These are phyloP conservation scores for Cariama cristata DNA, from an alignment of 2,113 vertebrate genomes.

Conservation along the genomic window DNA sequence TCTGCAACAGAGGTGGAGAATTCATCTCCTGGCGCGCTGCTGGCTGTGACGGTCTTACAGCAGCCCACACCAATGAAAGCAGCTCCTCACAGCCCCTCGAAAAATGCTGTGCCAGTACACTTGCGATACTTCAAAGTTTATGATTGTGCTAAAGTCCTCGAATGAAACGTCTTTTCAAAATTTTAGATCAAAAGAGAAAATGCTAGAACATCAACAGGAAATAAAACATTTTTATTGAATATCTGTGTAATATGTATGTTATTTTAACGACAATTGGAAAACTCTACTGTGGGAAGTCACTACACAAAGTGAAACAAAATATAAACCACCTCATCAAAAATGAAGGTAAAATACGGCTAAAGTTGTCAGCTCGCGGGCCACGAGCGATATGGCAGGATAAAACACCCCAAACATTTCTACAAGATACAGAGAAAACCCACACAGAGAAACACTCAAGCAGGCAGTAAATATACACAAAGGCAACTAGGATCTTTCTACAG, in stretches of 20 bases:
- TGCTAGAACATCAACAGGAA: constrained; percentile 94
- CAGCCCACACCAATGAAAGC: background rate
- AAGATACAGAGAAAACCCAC: constrained; percentile 97
- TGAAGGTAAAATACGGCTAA: constrained; percentile 97
- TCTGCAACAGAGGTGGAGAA: background rate
- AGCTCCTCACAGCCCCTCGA: background rate
- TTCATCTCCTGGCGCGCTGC: background rate
- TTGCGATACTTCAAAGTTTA: background rate
- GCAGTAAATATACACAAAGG: constrained; percentile 99
- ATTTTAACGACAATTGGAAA: constrained; percentile 99
- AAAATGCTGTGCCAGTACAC: background rate
- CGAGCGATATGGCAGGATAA: constrained; percentile 94
- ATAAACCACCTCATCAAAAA: constrained; percentile 98
- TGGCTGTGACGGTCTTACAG: background rate
- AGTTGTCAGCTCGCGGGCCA: constrained; percentile 86
- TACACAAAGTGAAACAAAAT: constrained; percentile 98
- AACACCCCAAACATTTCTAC: constrained; percentile 97
- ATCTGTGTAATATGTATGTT: constrained; percentile 96
- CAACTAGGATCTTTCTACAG: constrained; percentile 99
- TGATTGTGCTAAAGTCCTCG: background rate
- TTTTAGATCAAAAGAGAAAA: constrained; percentile 57
- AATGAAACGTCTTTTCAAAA: background rate
- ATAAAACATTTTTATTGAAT: constrained; percentile 99
- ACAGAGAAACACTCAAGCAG: constrained; percentile 99
- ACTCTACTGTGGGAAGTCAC: constrained; percentile 97